Base-by-base conservation (phyloP, 2,888 invertebrate genomes). In the Andrena fulva region DNA sequence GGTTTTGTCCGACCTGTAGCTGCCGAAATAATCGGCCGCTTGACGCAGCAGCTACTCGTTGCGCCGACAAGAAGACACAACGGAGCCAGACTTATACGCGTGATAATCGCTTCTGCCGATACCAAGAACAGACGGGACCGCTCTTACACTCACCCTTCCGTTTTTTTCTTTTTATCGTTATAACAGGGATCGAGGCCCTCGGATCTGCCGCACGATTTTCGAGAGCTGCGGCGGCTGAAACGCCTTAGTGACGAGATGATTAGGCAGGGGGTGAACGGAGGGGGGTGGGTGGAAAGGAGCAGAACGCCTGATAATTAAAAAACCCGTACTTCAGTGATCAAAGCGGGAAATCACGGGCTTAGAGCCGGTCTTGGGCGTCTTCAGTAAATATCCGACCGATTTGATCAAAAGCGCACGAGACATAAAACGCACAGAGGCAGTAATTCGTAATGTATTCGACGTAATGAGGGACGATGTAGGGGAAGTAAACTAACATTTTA, bases 181-280 rank as follows among this genome's bases (percentile, higher is more conserved):
- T 80, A 71, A 78, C 59, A 52, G 20, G 71, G 42, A 59, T 2
- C 31, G 12, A 33, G 7, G 12, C 29, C 31, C 48, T 64, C 29
- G 59, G 74, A 80, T 42, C 54, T 16, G 50, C 67, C 52, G 74
- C 48, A 48, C 20, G 76, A 77, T 73, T 63, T 35, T 50, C 54
- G 60, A 63, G 60, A 84, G 82, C 72, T 50, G 20, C 48, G 31
- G 7, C 69, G 29, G n/a, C 12, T 42, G 42, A 62, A 60, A 60
- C 42, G 59, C 48, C 54, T 10, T 42, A 54, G 59, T 33, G 84
- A 77, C 63, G 59, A 56, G 80, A 83, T 80, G 77, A 85, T 85
- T 83, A 69, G 85, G 77, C 59, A 63, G 52, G 27, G 69, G 7
- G 72, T 33, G 63, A 80, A 56, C 10, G 67, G 48, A 24, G 60